Evolutionary conservation across 2,113 vertebrate species (phyloP), one percentile per base, ranked within the genome.

Genomic region (Hystrix cristata): DNA sequence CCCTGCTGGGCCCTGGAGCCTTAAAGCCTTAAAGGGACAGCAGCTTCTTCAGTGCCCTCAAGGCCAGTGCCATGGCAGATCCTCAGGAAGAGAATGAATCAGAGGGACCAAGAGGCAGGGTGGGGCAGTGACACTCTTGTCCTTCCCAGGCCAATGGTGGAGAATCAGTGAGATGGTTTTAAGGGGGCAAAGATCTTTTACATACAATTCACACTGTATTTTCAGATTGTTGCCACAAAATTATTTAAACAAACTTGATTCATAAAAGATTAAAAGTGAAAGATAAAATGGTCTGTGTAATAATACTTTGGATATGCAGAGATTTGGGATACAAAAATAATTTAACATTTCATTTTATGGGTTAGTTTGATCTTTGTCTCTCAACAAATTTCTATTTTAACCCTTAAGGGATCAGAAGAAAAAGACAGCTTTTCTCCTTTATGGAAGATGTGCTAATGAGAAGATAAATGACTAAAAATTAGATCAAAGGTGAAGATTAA

Each of bases 21-120:
- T 72, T 60, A 46, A 15, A 84, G 59, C 9, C 18, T 72, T 60
- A 46, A 15, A 46, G 14, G 85, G 23, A 27, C 16, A 51, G 84
- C 9, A 18, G 51, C 0, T 6, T 5, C 62, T 10, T 10, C 16
- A 23, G 2, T 1, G 7, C 11, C 18, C 8, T 23, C 0, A 0
- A 62, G 69, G 90, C 3, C 0, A 53, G 85, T 2, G 15, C 21
- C 12, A 46, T 25, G 31, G 59, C 7, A 78, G 88, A 10, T 71
- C 10, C 31, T 6, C 43, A 31, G 2, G 27, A 0, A 72, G 69
- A 51, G 21, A 19, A 7, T 16, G 29, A 51, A 12, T 14, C 0
- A 7, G 43, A 2, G 64, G 29, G 27, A 29, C 51, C 7, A 0
- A 29, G 43, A 51, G 57, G 51, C 27, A 48, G 48, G 78, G 13